Conservation (phyloP, 2,888 invertebrate species). For the Xestoiulus laeticollis region DNA sequence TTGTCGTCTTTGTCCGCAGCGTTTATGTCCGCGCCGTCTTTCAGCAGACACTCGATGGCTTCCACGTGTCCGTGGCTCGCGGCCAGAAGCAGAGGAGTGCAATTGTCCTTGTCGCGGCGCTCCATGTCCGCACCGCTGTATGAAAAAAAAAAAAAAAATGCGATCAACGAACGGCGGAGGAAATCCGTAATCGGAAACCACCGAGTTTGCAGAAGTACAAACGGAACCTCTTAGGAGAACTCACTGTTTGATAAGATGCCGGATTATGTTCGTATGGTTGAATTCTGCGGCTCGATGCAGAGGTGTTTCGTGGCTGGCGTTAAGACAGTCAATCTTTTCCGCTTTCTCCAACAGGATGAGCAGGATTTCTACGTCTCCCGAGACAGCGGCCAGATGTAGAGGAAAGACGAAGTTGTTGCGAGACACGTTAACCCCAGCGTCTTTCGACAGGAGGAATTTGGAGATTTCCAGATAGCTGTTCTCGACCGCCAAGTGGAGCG, state of each 20-base stretch:
- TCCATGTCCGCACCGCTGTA: conserved; percentile 64
- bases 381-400: conserved; percentile 63
- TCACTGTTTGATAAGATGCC: conserved; percentile 62
- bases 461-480: conserved; percentile 64
- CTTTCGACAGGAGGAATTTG: conserved; percentile 57
- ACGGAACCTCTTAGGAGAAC: not conserved
- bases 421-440: conserved; percentile 57
- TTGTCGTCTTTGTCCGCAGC: conserved; percentile 66
- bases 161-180: not conserved
- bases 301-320: conserved; percentile 65
- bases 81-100: conserved; percentile 65
- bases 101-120: conserved; percentile 64
- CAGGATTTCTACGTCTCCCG: conserved; percentile 59
- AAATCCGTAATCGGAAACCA: too few species aligned
- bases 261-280: conserved; percentile 63
- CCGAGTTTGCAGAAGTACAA: not conserved
- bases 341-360: conserved; percentile 60
- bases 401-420: conserved; percentile 58
- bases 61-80: conserved; percentile 64
- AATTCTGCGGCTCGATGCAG: conserved; percentile 65
- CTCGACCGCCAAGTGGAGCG: conserved; percentile 65
- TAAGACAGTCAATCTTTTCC: conserved; percentile 64
- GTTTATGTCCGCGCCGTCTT: conserved; percentile 62
- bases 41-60: conserved; percentile 62
- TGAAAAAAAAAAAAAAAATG: not conserved